These are phyloP conservation scores for Callipepla californica DNA, from an alignment of 2,113 vertebrate genomes.

Conservation along the genomic window DNA sequence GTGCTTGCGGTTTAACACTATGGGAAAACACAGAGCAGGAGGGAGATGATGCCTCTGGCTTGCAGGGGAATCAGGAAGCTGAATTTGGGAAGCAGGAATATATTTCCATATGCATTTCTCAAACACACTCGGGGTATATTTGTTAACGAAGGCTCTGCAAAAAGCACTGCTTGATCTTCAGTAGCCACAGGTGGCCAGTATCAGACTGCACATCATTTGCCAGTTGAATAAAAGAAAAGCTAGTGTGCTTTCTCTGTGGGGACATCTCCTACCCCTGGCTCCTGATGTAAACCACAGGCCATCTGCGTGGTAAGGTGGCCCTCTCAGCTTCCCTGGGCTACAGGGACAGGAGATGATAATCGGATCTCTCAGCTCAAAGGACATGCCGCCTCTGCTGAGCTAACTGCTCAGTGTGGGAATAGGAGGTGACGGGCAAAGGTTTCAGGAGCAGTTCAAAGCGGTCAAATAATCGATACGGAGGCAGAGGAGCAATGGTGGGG, in stretches of 20 bases:
- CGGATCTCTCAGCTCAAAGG: constrained; percentile 12
- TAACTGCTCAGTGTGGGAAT: background rate
- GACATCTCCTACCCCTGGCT: constrained; percentile 20
- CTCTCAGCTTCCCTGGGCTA: background rate
- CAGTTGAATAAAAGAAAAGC: constrained; percentile 38
- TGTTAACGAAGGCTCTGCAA: background rate
- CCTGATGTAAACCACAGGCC: constrained; percentile 17
- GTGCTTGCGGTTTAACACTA: background rate
- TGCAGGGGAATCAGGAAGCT: background rate
- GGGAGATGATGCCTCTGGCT: background rate
- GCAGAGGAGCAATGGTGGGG: background rate
- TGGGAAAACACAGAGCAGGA: background rate
- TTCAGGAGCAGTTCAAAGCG: constrained; percentile 1
- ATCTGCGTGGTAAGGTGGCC: constrained; percentile 27
- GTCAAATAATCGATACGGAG: constrained; percentile 1
- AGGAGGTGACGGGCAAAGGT: background rate
- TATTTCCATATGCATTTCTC: background rate
- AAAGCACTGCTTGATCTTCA: constrained; percentile 9
- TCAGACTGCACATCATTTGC: background rate
- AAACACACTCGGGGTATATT: background rate
- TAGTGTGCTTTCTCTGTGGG: constrained; percentile 1
- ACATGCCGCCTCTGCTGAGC: background rate
- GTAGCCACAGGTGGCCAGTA: background rate
- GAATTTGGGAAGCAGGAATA: background rate
- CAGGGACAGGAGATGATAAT: constrained; percentile 33